Percentiles rank a stretch among this genome's conserved stretches.
phyloP scores from a whole-genome alignment of 2,797 vertebrate species.

The Geotrypetes seraphini region DNA sequence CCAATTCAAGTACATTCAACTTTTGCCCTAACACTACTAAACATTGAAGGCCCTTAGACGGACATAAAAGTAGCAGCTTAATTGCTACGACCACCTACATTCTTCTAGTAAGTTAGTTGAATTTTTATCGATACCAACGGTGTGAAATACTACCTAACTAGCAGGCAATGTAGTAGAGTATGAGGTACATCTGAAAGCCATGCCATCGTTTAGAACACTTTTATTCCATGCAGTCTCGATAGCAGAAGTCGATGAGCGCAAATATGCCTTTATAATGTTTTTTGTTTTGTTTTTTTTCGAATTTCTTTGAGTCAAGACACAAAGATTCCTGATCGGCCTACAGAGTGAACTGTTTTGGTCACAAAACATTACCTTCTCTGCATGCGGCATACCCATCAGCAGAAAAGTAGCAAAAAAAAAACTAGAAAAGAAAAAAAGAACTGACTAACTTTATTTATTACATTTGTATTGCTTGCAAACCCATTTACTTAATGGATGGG shows the following conservation, averaged over 20 bases:
- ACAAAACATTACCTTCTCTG: constrained; percentile 70
- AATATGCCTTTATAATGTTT: constrained; percentile 16
- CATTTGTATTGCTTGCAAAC: constrained; percentile 74
- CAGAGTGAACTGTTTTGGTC: constrained; percentile 59
- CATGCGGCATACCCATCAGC: constrained; percentile 59
- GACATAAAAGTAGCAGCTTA: background rate
- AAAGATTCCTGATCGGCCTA: constrained; percentile 38
- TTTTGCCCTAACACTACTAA: background rate
- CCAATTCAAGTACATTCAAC: no score
- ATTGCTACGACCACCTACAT: constrained; percentile 6
- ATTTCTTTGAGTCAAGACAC: constrained; percentile 27
- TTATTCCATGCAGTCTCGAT: constrained; percentile 5
- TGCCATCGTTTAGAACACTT: background rate
- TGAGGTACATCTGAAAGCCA: background rate
- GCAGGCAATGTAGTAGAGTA: no score
- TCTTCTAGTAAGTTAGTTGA: constrained; percentile 22
- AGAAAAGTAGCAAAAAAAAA: constrained; percentile 65
- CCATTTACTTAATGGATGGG: constrained; percentile 90
- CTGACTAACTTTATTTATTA: constrained; percentile 70
- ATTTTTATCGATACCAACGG: constrained; percentile 14
- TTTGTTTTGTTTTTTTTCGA: no score
- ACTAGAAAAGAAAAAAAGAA: no score
- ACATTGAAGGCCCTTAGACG: background rate
- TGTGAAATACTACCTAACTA: no score
- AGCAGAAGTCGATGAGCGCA: constrained; percentile 13